Evolutionary conservation across 1,140 invertebrate genomes (phyloP).

Genomic region (Bombyx mori): DNA sequence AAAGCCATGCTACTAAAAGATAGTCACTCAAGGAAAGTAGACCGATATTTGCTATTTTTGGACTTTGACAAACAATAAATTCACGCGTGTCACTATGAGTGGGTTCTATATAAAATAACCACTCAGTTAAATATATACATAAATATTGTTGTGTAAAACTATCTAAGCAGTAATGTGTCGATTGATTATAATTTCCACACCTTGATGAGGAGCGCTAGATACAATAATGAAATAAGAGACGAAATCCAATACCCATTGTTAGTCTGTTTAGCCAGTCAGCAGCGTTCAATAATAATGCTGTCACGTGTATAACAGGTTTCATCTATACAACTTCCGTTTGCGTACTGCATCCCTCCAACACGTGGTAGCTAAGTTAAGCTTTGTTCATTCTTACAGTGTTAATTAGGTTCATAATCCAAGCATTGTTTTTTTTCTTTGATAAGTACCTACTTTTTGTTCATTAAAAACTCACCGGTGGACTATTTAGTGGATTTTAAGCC

Average conservation of each 20-base stretch:
- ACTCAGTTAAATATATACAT: not conserved
- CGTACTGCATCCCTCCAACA: no score
- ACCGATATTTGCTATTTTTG: no score
- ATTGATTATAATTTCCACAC: not conserved
- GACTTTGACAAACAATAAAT: no score
- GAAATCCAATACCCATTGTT: conserved; percentile 34
- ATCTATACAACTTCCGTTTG: conserved; percentile 35
- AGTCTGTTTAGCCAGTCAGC: conserved; percentile 4
- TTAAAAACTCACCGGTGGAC: no score
- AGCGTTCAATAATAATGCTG: conserved; percentile 29
- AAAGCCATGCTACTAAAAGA: no score
- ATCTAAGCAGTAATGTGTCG: not conserved
- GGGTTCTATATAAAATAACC: not conserved
- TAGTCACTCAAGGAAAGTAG: no score
- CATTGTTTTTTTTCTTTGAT: no score
- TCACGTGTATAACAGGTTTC: conserved; percentile 59
- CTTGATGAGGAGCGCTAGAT: conserved; percentile 19
- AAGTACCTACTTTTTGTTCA: no score
- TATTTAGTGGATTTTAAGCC: no score
- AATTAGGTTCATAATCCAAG: no score
- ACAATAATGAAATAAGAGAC: conserved; percentile 59
- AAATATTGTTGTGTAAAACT: not conserved
- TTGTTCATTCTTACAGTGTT: no score
- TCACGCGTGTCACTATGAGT: not conserved
- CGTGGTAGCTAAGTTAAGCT: no score